A percentile compares a stretch with the other conserved stretches of the same genome.
Evolutionary conservation across 2,113 vertebrate genomes (phyloP).

Genomic region (Megaptera novaeangliae): DNA sequence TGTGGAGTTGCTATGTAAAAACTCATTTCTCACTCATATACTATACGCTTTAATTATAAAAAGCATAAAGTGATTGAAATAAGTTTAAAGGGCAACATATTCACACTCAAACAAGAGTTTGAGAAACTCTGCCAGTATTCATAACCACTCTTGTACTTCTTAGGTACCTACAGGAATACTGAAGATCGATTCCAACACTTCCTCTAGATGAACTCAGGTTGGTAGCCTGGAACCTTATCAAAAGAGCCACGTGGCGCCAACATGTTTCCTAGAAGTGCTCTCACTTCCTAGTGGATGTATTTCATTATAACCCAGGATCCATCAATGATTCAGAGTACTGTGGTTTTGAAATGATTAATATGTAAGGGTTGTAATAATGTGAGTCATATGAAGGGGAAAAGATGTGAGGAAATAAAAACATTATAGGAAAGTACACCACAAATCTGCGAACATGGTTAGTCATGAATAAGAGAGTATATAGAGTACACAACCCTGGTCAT

Average conservation of each 20-base stretch:
- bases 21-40: not conserved
- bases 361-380: slow-evolving; percentile 36
- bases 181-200: not conserved
- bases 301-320: slow-evolving; percentile 34
- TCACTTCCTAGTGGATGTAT: slow-evolving; percentile 33
- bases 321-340: slow-evolving; percentile 64
- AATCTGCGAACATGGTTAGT: slow-evolving; percentile 19
- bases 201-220: not conserved
- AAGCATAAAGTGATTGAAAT: not conserved
- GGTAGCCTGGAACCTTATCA: slow-evolving; percentile 11
- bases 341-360: slow-evolving; percentile 66
- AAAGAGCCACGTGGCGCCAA: not conserved
- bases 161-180: not conserved
- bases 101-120: not conserved
- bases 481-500: not conserved
- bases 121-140: not conserved
- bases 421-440: slow-evolving; percentile 1
- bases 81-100: not conserved
- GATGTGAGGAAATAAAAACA: slow-evolving; percentile 47
- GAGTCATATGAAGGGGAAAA: slow-evolving; percentile 58
- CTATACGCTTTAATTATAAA: not conserved
- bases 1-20: not conserved
- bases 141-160: not conserved
- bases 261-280: slow-evolving; percentile 58
- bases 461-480: not conserved